Evolutionary conservation across 2,797 vertebrate species (phyloP).

Genomic region (Echiichthys vipera): DNA sequence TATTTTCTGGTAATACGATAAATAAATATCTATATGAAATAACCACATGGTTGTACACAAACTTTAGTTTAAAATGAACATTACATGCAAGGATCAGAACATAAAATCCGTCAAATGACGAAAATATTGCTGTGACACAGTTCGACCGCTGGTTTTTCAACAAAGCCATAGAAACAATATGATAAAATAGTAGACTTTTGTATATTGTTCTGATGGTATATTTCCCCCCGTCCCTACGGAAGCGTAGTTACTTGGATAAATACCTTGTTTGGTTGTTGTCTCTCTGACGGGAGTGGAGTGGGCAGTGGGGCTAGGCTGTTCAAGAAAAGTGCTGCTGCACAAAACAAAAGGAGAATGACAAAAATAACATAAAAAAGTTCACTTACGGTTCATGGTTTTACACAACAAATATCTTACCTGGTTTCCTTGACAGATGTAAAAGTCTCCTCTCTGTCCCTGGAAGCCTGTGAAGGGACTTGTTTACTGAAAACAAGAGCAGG

Average conservation of each 20-base stretch:
- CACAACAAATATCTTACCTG: constrained; percentile 66
- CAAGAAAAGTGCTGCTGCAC: constrained; percentile 36
- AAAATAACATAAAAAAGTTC: fast-evolving
- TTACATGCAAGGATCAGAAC: no score
- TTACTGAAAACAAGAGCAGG: constrained; percentile 72
- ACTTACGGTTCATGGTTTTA: background rate
- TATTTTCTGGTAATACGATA: no score
- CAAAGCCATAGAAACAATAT: no score
- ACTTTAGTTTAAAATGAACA: no score
- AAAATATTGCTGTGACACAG: no score
- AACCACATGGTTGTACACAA: no score
- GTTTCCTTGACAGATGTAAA: constrained; percentile 28
- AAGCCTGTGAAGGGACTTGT: constrained; percentile 30
- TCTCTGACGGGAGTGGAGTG: constrained; percentile 60
- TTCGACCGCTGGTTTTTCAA: no score
- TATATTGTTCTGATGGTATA: no score
- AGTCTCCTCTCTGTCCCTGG: constrained; percentile 49
- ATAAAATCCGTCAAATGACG: no score
- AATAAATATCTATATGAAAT: no score
- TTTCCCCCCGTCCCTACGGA: no score
- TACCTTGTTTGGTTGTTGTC: constrained; percentile 65
- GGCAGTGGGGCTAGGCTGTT: constrained; percentile 36
- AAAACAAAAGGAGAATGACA: constrained; percentile 16
- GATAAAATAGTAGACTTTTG: no score
- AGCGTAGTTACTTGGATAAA: background rate